Base-by-base conservation (phyloP, 2,888 invertebrate species). In the Epinotia ramella region DNA sequence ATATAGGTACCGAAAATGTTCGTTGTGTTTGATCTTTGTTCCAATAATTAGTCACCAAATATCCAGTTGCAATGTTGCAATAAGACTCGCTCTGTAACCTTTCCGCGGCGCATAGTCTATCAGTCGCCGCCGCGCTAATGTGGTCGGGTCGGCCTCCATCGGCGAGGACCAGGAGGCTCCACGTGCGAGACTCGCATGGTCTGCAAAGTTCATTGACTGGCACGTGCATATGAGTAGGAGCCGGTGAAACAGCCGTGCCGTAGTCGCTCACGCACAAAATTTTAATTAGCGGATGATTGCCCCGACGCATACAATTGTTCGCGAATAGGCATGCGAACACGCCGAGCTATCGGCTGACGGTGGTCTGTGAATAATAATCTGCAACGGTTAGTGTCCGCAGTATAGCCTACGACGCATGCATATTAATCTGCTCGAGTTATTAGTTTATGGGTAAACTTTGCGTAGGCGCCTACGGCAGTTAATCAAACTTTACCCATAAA, bases 201-300 rank as follows among this genome's bases (percentile, higher is more conserved):
- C 85, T 86, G 85, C 87, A 88, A 88, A 92, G 94, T 94, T 94
- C 94, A 93, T 93, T 94, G 94, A 93, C 94, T 92, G 93, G 90
- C 91, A 92, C 93, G 93, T 93, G 93, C 89, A 89, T 92, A 85
- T 90, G 90, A 89, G 89, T 91, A 86, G 90, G 90, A 89, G 89
- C 88, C 89, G 86, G 88, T 90, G 91, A 89, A 89, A 85, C 88
- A 89, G 86, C 86, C 86, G 87, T 88, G 86, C 86, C 86, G 87
- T 88, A 90, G 88, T 89, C 90, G 88, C 86, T 92, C 90, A 93
- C 92, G 93, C 92, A 93, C 84, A 90, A 91, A 93, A 93, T 93
- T 92, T 92, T 92, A 94, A 93, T 93, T 93, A 92, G 89, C 87
- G 87, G 87, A 90, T 90, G 91, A 92, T 93, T 90, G 89, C 87